phyloP scores from a whole-genome alignment of 1,140 invertebrate species.

The Drosophila saltans region DNA sequence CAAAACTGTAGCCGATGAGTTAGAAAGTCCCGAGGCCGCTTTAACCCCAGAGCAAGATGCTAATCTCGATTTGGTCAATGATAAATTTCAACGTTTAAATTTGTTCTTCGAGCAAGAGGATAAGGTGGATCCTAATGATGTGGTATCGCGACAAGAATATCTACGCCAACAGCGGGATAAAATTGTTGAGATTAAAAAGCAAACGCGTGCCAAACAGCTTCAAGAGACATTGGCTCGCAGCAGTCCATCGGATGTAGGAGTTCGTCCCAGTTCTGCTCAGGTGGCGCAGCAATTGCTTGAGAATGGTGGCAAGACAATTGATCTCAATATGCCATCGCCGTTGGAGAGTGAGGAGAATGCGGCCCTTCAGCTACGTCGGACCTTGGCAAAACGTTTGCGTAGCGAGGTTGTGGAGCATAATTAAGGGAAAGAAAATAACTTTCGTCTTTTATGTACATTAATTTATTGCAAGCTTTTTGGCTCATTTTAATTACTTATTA shows the following conservation, averaged over 20 bases:
- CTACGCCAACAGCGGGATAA: conserved; percentile 94
- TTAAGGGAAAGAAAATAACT: conserved; percentile 8
- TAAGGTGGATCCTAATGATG: conserved; percentile 86
- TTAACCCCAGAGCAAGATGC: conserved; percentile 81
- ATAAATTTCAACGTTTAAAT: conserved; percentile 81
- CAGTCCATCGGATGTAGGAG: conserved; percentile 41
- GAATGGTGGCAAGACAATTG: conserved; percentile 75
- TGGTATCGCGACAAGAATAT: conserved; percentile 92
- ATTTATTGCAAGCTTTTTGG: conserved; percentile 53
- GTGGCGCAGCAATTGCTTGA: conserved; percentile 87
- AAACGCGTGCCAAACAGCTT: conserved; percentile 91
- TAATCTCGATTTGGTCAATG: conserved; percentile 67
- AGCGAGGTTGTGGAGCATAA: conserved; percentile 89
- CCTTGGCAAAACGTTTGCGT: conserved; percentile 92
- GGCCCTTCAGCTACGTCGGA: conserved; percentile 90
- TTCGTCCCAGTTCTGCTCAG: conserved; percentile 87
- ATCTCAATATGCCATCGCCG: conserved; percentile 54
- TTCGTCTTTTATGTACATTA: conserved; percentile 10
- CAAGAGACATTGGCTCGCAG: conserved; percentile 84
- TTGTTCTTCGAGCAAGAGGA: conserved; percentile 81
- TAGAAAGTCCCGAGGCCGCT: conserved; percentile 73
- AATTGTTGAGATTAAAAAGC: conserved; percentile 93
- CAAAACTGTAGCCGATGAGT: conserved; percentile 67
- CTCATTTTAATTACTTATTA: conserved; percentile 19
- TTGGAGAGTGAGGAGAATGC: conserved; percentile 77